Evolutionary conservation across 1,140 invertebrate species (phyloP), one percentile per base, ranked within the genome.

Genomic region (Brachionus asplanchnoidis): DNA sequence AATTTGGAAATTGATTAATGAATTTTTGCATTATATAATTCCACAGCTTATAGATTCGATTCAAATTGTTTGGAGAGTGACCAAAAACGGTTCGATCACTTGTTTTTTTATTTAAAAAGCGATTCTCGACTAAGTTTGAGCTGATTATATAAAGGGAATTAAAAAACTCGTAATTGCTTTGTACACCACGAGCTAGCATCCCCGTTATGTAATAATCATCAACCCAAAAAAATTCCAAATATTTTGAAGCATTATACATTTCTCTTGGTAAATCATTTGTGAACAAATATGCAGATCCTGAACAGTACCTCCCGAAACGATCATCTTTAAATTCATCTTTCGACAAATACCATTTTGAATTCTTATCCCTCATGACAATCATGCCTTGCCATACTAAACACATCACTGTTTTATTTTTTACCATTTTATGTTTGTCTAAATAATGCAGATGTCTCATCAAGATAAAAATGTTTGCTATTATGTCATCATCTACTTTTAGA

Each of bases 401-500:
- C 36, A 89, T 85, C 26, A 90, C 86, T 40, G 53, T 82, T 65
- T 82, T 82, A 20, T 70, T n/a, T 68, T 60, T 75, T 26, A 73
- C 26, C 8, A 85, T 42, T 0, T 75, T 73, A 20, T 84, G 42
- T 7, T 0, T 80, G 14, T 80, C 77, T 2, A 84, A n/a, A 50
- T 20, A 5, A 44, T 70, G 17, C 32, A 84, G 40, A 53, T 84
- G 82, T 20, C 44, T 53, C 17, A 75, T 17, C 32, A 84, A 26
- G 17, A 53, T 80, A 60, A 86, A 86, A 20, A 84, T 32, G 44
- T 87, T 86, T 20, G 85, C 36, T 32, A 86, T 40, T 46, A 86
- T 86, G 56, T 87, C 86, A 78, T 87, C 86, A 32, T 96, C 95
- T 89, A 94, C 93, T 92, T 96, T 96, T 8, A 95, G 91, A n/a